phyloP scores from a whole-genome alignment of 1,140 invertebrate species.

The Triops cancriformis region DNA sequence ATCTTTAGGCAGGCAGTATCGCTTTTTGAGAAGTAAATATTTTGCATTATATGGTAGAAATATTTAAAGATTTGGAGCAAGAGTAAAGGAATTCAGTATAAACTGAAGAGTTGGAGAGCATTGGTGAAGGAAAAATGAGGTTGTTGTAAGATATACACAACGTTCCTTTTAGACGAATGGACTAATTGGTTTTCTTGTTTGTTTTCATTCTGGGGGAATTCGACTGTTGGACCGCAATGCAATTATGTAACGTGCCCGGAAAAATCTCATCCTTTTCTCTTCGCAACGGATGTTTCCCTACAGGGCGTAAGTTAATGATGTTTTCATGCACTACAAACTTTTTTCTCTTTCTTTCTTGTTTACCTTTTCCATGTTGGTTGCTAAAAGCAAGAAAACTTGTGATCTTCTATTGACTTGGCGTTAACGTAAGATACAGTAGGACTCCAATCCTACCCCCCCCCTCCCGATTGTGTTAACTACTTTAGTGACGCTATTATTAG shows the following conservation, averaged over 20 bases:
- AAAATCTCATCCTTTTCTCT: slow-evolving; percentile 16
- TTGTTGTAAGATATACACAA: neutral
- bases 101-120: neutral
- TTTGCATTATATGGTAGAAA: no score
- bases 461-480: no score
- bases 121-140: neutral
- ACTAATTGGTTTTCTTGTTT: slow-evolving; percentile 5
- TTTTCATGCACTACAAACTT: slow-evolving; percentile 26
- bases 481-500: no score
- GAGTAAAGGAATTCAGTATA: no score
- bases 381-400: neutral
- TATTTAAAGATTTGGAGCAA: no score
- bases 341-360: slow-evolving; percentile 34
- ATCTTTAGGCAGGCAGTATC: no score
- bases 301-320: slow-evolving; percentile 15
- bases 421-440: neutral
- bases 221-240: slow-evolving; percentile 7
- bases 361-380: neutral
- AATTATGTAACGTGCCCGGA: neutral
- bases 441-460: no score
- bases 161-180: neutral
- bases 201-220: slow-evolving; percentile 1
- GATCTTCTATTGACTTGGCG: neutral
- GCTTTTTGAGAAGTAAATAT: no score
- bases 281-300: slow-evolving; percentile 15